Percentiles rank a stretch among this genome's conserved stretches.
phyloP scores from a whole-genome alignment of 2,888 invertebrate species.

The Diaprepes abbreviatus region DNA sequence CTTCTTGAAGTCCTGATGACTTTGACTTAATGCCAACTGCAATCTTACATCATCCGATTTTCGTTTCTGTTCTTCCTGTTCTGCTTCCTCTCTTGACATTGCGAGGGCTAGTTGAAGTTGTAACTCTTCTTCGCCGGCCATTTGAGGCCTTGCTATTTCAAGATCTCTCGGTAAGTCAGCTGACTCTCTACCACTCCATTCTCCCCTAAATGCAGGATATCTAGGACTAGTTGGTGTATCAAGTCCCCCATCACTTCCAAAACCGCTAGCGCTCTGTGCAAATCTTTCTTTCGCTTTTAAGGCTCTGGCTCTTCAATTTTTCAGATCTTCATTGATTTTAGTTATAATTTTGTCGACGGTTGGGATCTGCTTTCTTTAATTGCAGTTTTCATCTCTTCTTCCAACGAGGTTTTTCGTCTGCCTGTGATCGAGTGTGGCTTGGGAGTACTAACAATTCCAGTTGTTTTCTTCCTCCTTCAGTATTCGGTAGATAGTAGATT shows the following conservation, averaged over 20 bases:
- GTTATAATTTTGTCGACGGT: no score
- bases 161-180: slow-evolving; percentile 75
- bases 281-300: slow-evolving; percentile 97
- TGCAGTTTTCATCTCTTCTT: no score
- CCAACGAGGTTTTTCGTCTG: no score
- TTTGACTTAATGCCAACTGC: slow-evolving; percentile 93
- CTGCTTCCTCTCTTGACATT: slow-evolving; percentile 98
- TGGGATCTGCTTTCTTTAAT: no score
- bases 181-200: slow-evolving; percentile 48
- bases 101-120: slow-evolving; percentile 98
- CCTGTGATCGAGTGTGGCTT: no score
- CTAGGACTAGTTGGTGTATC: slow-evolving; percentile 80
- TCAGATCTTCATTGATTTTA: slow-evolving; percentile 97
- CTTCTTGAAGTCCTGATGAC: slow-evolving; percentile 90
- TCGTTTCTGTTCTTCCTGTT: slow-evolving; percentile 93
- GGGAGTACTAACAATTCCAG: no score
- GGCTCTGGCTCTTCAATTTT: slow-evolving; percentile 96
- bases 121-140: slow-evolving; percentile 97
- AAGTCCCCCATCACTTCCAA: slow-evolving; percentile 87
- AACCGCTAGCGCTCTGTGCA: slow-evolving; percentile 88
- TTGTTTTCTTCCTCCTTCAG: no score
- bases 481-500: no score
- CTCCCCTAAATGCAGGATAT: slow-evolving; percentile 70
- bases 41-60: slow-evolving; percentile 96
- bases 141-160: slow-evolving; percentile 95